Conservation (phyloP, 2,113 vertebrate species). For the Ceratotherium simum region DNA sequence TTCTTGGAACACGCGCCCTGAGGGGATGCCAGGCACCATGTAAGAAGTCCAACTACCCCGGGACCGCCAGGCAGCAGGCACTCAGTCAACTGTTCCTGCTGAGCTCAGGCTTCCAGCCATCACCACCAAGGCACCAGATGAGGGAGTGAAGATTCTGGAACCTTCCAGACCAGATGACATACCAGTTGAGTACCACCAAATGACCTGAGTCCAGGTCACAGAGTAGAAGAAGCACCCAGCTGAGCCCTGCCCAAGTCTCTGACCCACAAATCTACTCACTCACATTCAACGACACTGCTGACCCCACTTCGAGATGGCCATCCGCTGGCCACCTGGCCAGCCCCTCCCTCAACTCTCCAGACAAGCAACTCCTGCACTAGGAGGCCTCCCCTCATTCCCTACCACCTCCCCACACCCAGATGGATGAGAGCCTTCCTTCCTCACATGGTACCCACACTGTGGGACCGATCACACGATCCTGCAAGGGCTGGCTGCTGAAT, state of each 20-base stretch:
- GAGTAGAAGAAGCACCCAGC: neutral
- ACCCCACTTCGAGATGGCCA: rapidly evolving
- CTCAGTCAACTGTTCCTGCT: neutral
- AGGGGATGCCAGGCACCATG: neutral
- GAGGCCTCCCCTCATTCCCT: neutral
- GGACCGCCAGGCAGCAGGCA: rapidly evolving
- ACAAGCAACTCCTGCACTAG: rapidly evolving
- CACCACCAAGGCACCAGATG: neutral
- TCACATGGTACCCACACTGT: rapidly evolving
- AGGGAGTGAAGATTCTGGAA: neutral
- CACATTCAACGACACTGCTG: too few relatives aligned
- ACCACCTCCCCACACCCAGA: neutral
- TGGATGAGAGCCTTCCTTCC: neutral
- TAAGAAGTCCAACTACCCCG: neutral
- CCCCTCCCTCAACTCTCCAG: neutral
- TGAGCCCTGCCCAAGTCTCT: neutral
- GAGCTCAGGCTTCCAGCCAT: neutral
- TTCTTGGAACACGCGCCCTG: neutral
- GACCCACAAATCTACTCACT: neutral
- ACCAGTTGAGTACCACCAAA: neutral
- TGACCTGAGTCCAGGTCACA: neutral
- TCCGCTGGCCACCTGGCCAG: too few relatives aligned
- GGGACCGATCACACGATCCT: rapidly evolving
- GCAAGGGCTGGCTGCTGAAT: rapidly evolving
- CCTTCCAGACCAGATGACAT: neutral